phyloP scores from a whole-genome alignment of 2,888 invertebrate species.

The Megastigmus dorsalis region DNA sequence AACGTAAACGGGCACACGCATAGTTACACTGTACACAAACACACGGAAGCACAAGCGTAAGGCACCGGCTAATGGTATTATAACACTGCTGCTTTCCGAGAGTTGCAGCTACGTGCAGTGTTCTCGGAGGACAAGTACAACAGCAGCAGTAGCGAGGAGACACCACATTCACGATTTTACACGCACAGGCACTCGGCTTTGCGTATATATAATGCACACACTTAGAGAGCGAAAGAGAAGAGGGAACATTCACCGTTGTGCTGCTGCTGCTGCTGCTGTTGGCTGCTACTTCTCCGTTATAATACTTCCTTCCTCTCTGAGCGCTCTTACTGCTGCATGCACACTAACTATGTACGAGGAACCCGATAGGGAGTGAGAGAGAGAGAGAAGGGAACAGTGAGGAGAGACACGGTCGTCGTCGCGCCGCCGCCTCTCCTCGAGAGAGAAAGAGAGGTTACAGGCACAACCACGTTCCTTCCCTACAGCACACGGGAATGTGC shows the following conservation, averaged over 20 bases:
- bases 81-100: too few species aligned
- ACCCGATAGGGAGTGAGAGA: neutral
- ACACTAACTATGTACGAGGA: neutral
- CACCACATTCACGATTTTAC: too few species aligned
- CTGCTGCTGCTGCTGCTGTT: slow-evolving; percentile 32
- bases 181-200: neutral
- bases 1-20: neutral
- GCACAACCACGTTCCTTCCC: slow-evolving; percentile 17
- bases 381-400: slow-evolving; percentile 23
- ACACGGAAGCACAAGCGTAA: too few species aligned
- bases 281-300: slow-evolving; percentile 47
- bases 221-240: slow-evolving; percentile 13
- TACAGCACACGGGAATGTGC: slow-evolving; percentile 33
- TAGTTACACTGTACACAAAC: neutral
- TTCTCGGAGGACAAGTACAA: too few species aligned
- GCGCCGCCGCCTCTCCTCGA: too few species aligned
- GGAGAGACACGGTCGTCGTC: slow-evolving; percentile 4
- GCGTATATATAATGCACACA: neutral
- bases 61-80: too few species aligned
- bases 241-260: slow-evolving; percentile 33
- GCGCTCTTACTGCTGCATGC: too few species aligned
- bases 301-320: slow-evolving; percentile 51
- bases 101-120: too few species aligned
- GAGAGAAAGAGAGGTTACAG: slow-evolving; percentile 1
- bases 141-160: too few species aligned